Base-by-base conservation (phyloP, 1,140 invertebrate species). In the Cyrtorhinus lividipennis region DNA sequence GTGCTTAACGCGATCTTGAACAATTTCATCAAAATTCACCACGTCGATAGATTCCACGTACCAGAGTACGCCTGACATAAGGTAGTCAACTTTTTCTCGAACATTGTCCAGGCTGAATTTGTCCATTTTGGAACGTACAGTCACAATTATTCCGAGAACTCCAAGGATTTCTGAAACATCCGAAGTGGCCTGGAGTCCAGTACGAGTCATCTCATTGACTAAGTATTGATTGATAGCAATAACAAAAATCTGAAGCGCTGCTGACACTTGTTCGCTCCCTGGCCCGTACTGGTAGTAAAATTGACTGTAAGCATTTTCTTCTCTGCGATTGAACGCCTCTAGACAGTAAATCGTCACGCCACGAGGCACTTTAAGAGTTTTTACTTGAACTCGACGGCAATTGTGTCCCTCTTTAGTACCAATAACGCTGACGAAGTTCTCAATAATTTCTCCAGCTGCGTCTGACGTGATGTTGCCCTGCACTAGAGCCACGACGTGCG, bases 151-250 rank as follows among this genome's bases (percentile, higher is more conserved):
- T 8, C 87, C 86, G 20, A 86, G 74, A 65, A 89, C 79, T 1
- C 85, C 85, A 66, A 78, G 83, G 1, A 84, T 87, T 63, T 85
- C 78, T 10, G 80, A 75, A 30, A 82, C 70, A n/a, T 76, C 74
- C 71, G 94, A 95, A 0, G 92, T 92, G 8, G 95, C 75, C 72
- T 95, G 92, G 73, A 95, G 90, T 72, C 90, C 83, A 0, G 91
- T 95, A 64, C 93, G 77, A 8, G 95, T 73, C 24, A 81, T 79
- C 75, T 94, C 84, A 74, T 94, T 96, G 45, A 91, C 77, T 0
- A 90, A 90, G 73, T 95, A 92, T 70, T 88, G 83, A 74, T 88
- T 86, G 48, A 88, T 73, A 77, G 85, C 78, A n/a, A n/a, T n/a
- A 80, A 83, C 81, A 58, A 95, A 71, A 8, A 94, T 72, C 72